Percentiles rank a stretch among this genome's conserved stretches.
phyloP scores from a whole-genome alignment of 2,113 vertebrate genomes.

The Otus sunia region DNA sequence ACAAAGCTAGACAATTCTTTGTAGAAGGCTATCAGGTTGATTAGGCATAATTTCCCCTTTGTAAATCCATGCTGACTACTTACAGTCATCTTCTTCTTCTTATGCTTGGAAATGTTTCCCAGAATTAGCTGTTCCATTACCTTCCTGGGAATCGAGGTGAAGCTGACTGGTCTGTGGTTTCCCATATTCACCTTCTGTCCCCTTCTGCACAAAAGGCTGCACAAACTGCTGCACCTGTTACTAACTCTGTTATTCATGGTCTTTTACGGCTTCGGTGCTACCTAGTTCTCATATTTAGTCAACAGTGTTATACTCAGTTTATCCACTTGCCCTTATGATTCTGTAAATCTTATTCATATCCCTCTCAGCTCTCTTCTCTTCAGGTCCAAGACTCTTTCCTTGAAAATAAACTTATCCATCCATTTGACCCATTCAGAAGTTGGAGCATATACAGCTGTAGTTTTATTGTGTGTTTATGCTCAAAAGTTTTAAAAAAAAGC shows the following conservation, averaged over 20 bases:
- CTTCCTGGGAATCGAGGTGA: accelerated
- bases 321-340: not conserved
- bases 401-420: not conserved
- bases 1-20: not conserved
- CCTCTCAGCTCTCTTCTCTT: not conserved
- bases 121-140: not conserved
- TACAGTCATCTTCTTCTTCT: not conserved
- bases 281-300: not conserved
- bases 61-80: not conserved
- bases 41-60: not conserved
- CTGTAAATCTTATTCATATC: not conserved
- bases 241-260: not conserved
- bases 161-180: not conserved
- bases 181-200: not conserved
- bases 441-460: not conserved
- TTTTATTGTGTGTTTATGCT: not conserved
- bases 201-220: not conserved
- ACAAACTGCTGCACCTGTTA: not conserved
- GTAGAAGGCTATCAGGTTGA: not conserved
- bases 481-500: not conserved
- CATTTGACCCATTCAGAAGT: not conserved
- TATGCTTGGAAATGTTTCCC: not conserved
- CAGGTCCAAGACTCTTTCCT: not conserved
- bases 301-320: not conserved
- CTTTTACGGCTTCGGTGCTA: not conserved